Base-by-base conservation (phyloP, 2,888 invertebrate genomes). In the Zygothrica quintamaculata region DNA sequence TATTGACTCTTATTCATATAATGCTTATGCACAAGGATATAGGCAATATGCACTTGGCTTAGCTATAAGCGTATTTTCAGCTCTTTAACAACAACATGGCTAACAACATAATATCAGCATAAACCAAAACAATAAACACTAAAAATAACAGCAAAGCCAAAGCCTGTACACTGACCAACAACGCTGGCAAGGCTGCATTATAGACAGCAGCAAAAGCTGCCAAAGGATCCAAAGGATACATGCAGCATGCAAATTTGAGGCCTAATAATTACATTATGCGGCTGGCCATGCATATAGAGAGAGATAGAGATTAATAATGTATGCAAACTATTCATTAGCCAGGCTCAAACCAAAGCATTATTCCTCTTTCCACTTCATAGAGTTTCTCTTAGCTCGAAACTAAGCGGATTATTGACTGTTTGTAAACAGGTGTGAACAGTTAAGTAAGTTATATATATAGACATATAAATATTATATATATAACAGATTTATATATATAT, bases 61-160 rank as follows among this genome's bases (percentile, higher is more conserved):
- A n/a, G 62, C 43, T 66, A n/a, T n/a, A 47, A 68, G 65, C 73
- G 66, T 59, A 72, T 78, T 77, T 77, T 64, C 59, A 56, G 71
- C 61, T 80, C 57, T 62, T 46, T 50, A 64, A 66, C 65, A 72
- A 64, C 53, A 80, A 72, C 77, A 66, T 46, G 59, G 59, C 84
- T 75, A 84, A 84, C 87, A 84, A 80, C 81, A 75, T 81, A 87
- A 87, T 87, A 65, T 75, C 56, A 46, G 65, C 72, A 74, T 67
- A 77, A 81, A 74, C 62, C 69, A 61, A 53, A 69, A 53, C 58
- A 74, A 61, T 40, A 51, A 40, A 37, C 57, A 40, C 33, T 39
- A 62, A 43, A 46, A 57, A 31, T 52, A 31, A 15, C 58, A 48
- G 26, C 36, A 43, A 46, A 39, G 22, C 50, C 43, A 25, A 3